These are phyloP conservation scores for Trachops cirrhosus DNA, from an alignment of 2,797 vertebrate species.

Conservation along the genomic window DNA sequence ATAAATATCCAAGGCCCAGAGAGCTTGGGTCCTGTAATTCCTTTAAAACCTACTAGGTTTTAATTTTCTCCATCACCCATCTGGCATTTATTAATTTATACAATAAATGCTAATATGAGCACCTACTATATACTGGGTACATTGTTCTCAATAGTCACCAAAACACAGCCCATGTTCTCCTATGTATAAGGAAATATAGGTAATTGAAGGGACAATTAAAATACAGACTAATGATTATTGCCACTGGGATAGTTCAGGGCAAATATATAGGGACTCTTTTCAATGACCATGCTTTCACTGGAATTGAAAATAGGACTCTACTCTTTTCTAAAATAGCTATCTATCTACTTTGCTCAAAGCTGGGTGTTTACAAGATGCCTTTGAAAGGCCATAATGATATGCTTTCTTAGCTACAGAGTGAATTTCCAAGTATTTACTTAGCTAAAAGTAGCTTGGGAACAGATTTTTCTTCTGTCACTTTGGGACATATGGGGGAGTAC, in stretches of 20 bases:
- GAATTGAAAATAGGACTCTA: conserved; percentile 5
- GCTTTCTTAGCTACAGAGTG: conserved; percentile 38
- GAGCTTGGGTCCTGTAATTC: not conserved
- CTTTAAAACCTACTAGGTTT: not conserved
- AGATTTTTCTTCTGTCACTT: conserved; percentile 58
- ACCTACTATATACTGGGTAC: not conserved
- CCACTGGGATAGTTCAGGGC: not conserved
- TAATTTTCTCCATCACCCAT: not conserved
- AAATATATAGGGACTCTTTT: not conserved
- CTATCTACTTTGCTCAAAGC: not conserved
- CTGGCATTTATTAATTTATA: not conserved
- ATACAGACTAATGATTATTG: not conserved
- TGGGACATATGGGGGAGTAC: not conserved
- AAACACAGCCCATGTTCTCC: not conserved
- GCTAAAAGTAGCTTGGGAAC: conserved; percentile 62
- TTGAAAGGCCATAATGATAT: conserved; percentile 51
- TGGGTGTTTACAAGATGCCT: conserved; percentile 49
- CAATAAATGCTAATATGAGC: not conserved
- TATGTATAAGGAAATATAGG: not conserved
- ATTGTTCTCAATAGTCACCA: not conserved
- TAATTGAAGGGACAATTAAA: not conserved
- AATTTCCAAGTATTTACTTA: conserved; percentile 63
- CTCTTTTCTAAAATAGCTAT: conserved; percentile 9
- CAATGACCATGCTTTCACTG: not conserved
- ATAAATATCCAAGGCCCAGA: not conserved